phyloP scores from a whole-genome alignment of 1,140 invertebrate species.

The Pseudomyrmex dendroicus region DNA sequence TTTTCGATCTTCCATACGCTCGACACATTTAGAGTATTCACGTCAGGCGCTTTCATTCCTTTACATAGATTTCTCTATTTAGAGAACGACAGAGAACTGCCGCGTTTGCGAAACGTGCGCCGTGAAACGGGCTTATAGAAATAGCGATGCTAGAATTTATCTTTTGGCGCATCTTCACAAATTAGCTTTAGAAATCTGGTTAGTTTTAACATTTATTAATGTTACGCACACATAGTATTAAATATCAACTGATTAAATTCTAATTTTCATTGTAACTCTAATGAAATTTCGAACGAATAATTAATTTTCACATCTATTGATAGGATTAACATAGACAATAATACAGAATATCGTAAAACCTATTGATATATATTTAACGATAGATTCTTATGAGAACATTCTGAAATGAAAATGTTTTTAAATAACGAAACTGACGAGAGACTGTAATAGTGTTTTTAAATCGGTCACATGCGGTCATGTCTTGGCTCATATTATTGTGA shows the following conservation, averaged over 20 bases:
- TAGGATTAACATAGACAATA: background rate
- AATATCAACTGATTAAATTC: slow-evolving; percentile 8
- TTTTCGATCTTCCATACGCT: slow-evolving; percentile 37
- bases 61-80: slow-evolving; percentile 60
- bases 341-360: too few relatives aligned
- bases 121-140: slow-evolving; percentile 24
- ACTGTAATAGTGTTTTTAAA: background rate
- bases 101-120: slow-evolving; percentile 40
- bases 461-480: background rate
- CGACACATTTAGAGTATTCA: slow-evolving; percentile 45
- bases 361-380: too few relatives aligned
- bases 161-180: slow-evolving; percentile 34
- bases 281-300: background rate
- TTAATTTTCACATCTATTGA: background rate
- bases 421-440: too few relatives aligned
- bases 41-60: slow-evolving; percentile 45
- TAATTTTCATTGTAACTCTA: background rate
- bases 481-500: background rate
- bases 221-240: background rate
- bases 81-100: slow-evolving; percentile 21
- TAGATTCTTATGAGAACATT: too few relatives aligned
- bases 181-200: slow-evolving; percentile 32
- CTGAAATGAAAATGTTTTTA: too few relatives aligned
- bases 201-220: slow-evolving; percentile 6
- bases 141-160: slow-evolving; percentile 29